These are phyloP conservation scores for Drosophila saltans DNA, from an alignment of 1,140 invertebrate genomes.

Conservation along the genomic window DNA sequence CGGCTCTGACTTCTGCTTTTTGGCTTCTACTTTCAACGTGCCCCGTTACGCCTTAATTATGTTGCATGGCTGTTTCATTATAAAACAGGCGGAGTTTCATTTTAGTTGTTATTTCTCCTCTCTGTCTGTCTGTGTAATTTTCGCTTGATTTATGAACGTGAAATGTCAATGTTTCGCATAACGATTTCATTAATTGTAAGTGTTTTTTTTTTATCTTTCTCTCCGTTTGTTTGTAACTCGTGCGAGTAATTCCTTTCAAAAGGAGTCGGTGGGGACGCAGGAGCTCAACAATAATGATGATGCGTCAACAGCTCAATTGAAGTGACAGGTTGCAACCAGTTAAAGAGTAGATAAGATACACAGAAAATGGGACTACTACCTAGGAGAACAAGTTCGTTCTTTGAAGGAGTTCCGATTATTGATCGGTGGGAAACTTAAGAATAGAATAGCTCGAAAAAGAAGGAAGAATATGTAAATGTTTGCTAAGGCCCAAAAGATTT, in stretches of 20 bases:
- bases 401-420: too few species aligned
- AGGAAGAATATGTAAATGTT: too few species aligned
- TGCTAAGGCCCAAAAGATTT: too few species aligned
- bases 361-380: too few species aligned
- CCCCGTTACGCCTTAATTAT: slow-evolving; percentile 75
- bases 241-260: slow-evolving; percentile 32
- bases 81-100: slow-evolving; percentile 39
- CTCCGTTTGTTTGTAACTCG: slow-evolving; percentile 31
- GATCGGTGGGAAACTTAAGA: too few species aligned
- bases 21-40: slow-evolving; percentile 40
- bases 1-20: slow-evolving; percentile 5
- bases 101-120: slow-evolving; percentile 31
- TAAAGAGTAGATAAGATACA: slow-evolving; percentile 10
- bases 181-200: slow-evolving; percentile 77
- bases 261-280: background rate
- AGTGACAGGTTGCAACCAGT: slow-evolving; percentile 26
- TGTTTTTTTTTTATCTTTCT: slow-evolving; percentile 28
- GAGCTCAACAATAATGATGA: slow-evolving; percentile 43
- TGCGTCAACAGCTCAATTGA: slow-evolving; percentile 63
- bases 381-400: too few species aligned
- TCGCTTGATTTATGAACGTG: slow-evolving; percentile 78
- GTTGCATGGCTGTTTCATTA: slow-evolving; percentile 73
- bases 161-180: slow-evolving; percentile 81
- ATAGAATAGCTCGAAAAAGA: too few species aligned
- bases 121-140: slow-evolving; percentile 60